Base-by-base conservation (phyloP, 2,888 invertebrate genomes). In the Lasioglossum lativentre region DNA sequence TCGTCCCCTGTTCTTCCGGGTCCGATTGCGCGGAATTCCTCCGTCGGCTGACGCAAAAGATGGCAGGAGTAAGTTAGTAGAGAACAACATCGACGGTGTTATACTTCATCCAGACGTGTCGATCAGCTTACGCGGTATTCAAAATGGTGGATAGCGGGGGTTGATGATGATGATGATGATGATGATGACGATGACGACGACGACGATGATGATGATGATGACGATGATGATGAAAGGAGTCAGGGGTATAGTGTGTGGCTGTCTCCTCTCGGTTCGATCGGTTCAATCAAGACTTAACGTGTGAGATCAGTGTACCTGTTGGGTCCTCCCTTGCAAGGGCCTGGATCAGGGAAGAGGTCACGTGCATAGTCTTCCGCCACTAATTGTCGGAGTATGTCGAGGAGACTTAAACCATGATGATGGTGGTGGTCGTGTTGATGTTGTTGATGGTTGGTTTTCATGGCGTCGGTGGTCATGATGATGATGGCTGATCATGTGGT, bases 221-320 rank as follows among this genome's bases (percentile, higher is more conserved):
- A 34, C 16, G 66, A 34, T 1, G 34, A 8, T 30, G 66, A 34
- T 42, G 19, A n/a, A 27, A 8, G n/a, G 42, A 16, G 34, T 45
- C 4, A 40, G 71, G n/a, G 14, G 27, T 14, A 38, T 14, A 47
- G 68, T 56, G 70, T 84, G 66, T 30, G 40, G 47, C 27, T 52
- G 75, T 86, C 40, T 42, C 52, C 68, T 79, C 30, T 72, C 42
- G 59, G 6, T 87, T 73, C 76, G 85, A 70, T 77, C 80, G 75
- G 71, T 83, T 72, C 47, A 76, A 83, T 76, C 77, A 86, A 71
- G 47, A 75, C 19, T 83, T 78, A 75, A 83, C 73, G 86, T 90
- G 90, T 87, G 87, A 86, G 80, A 87, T 85, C 87, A 90, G 92
- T 94, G 93, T 95, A 94, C 94, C 94, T 95, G 94, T 89, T 93